Evolutionary conservation across 2,888 invertebrate species (phyloP), one percentile per base, ranked within the genome.

Genomic region (Hermaeophaga mercurialis): DNA sequence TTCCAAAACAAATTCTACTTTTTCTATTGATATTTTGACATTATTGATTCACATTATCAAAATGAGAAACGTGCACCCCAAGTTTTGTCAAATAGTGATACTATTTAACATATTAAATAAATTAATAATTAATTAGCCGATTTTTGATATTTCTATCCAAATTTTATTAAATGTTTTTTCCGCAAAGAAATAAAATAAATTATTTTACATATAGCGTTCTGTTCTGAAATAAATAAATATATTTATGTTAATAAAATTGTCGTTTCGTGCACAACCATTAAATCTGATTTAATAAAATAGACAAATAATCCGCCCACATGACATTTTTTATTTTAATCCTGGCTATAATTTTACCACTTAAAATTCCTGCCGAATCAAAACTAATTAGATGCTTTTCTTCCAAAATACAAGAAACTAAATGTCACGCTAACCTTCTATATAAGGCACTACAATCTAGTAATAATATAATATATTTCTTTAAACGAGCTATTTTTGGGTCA

Each of bases 341-440:
- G 18, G n/a, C n/a, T n/a, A n/a, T n/a, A 36, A 48, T 36, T 36
- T 39, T 14, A 36, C 34, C 36, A 36, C 12, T 36, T 34, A 47
- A 48, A 48, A 48, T 48, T 38, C 48, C 39, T 26, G 18, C 17
- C 3, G 39, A 48, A 36, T 36, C 15, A 39, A 48, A 39, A 28
- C 48, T 48, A 48, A 48, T 38, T 39, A 28, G 36, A 24, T 47
- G 33, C 7, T 5, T n/a, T 19, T 36, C 11, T 15, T 33, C 17
- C 9, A 3, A 36, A 26, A 47, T 47, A 17, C 22, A 22, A 19
- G 22, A 47, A 34, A 22, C 36, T 14, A 24, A 47, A 47, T 36
- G 36, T 47, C 47, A 47, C 24, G 36, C 47, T 24, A 47, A 26
- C 24, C 12, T 47, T 11, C 47, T 36, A 11, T 47, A 47, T 47